Base-by-base conservation (phyloP, 2,113 vertebrate genomes). In the Protobothrops flavoviridis region DNA sequence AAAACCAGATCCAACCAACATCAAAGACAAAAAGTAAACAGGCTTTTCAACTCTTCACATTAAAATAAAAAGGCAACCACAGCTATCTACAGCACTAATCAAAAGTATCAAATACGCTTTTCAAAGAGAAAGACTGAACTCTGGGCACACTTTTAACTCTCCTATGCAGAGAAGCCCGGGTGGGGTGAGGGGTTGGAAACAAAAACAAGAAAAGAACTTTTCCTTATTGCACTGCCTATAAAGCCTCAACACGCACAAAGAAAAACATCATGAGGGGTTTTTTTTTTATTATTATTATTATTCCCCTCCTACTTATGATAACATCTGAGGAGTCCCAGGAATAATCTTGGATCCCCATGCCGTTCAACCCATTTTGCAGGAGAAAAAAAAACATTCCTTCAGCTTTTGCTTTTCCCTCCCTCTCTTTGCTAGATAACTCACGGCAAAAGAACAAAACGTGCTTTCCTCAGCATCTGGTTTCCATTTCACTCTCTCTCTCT, bases 1-100 rank as follows among this genome's bases (percentile, higher is more conserved):
- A 99, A 98, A 99, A 98, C 98, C 98, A 99, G 98, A 99, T 98
- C 98, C 98, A 97, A 98, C 98, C 97, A 97, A 99, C 98, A 99
- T 99, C 98, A 99, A 99, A 98, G 96, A 95, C 95, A 97, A 97
- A 98, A 98, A 98, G 98, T 98, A 98, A 98, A 98, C 97, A 98
- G 97, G 97, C 97, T 98, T 98, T 97, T 97, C 98, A 98, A 97
- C 96, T 98, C 97, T 96, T 96, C 97, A 95, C 97, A 97, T 97
- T 98, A 97, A 91, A 93, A 93, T 93, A 93, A 93, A 93, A 89
- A 90, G 92, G 92, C 92, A 93, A 93, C 92, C 89, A n/a, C 92
- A 93, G 92, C 97, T 96, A 97, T 97, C 95, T 96, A 90, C 94
- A 97, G 96, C 96, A 94, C 95, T 96, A 95, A 96, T 97, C 97